These are phyloP conservation scores for Phenganax stokvisi DNA, from an alignment of 92 coral and sea anemone genomes.

Conservation along the genomic window DNA sequence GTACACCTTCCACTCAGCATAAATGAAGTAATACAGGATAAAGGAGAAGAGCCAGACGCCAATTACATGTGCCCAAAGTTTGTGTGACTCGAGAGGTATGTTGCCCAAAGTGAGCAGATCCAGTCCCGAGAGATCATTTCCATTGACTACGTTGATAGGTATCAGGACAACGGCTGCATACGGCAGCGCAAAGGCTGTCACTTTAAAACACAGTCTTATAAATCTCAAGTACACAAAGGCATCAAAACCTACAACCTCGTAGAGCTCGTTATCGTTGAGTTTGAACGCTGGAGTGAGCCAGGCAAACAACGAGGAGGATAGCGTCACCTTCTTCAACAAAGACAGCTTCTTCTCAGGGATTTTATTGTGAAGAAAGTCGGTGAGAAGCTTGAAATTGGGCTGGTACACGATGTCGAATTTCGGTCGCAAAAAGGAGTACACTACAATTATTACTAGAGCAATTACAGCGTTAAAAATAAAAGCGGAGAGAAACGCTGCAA, in stretches of 20 bases:
- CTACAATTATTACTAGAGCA: slow-evolving; percentile 55
- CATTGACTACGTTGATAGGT: slow-evolving; percentile 75
- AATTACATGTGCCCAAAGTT: slow-evolving; percentile 87
- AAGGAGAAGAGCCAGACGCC: slow-evolving; percentile 76
- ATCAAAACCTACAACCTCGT: slow-evolving; percentile 80
- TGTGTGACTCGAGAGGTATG: slow-evolving; percentile 49
- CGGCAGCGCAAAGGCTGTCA: slow-evolving; percentile 70
- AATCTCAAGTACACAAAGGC: slow-evolving; percentile 84
- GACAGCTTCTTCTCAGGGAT: slow-evolving; percentile 54
- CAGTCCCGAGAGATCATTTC: slow-evolving; percentile 48
- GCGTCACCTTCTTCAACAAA: slow-evolving; percentile 61
- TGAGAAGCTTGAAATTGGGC: slow-evolving; percentile 71
- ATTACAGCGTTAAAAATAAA: slow-evolving; percentile 60
- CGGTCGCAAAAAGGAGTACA: slow-evolving; percentile 75
- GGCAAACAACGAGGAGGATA: slow-evolving; percentile 71
- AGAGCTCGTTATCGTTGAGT: slow-evolving; percentile 78
- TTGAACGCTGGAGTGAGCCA: slow-evolving; percentile 85
- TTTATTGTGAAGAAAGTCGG: slow-evolving; percentile 69
- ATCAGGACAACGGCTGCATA: slow-evolving; percentile 79
- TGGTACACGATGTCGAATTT: slow-evolving; percentile 67
- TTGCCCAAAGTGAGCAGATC: slow-evolving; percentile 72
- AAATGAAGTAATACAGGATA: slow-evolving; percentile 68
- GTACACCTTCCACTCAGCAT: slow-evolving; percentile 79
- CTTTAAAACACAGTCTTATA: slow-evolving; percentile 63
- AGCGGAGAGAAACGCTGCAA: slow-evolving; percentile 56